Percentiles rank a stretch among this genome's conserved stretches.
Conservation (phyloP, 2,797 vertebrate species). For the Myotis planiceps region DNA sequence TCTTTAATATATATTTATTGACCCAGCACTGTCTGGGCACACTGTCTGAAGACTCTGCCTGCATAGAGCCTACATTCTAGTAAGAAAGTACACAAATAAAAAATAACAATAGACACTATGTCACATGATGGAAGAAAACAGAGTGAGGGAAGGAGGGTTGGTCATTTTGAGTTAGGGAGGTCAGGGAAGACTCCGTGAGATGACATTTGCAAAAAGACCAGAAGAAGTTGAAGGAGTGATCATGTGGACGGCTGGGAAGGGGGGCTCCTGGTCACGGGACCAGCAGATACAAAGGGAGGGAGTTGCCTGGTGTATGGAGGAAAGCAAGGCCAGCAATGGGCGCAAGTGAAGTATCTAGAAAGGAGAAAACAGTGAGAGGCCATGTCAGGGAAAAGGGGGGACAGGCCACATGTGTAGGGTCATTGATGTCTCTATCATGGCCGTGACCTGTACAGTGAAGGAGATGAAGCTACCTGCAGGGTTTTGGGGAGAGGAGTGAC, state of each 20-base stretch:
- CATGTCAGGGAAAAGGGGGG: background rate
- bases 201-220: background rate
- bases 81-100: background rate
- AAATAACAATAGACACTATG: too few species aligned
- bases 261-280: background rate
- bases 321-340: accelerated
- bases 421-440: too few species aligned
- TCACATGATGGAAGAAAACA: background rate
- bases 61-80: too few species aligned
- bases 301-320: accelerated
- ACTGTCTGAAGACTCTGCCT: too few species aligned
- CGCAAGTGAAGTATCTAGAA: background rate
- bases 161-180: background rate
- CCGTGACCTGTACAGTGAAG: background rate
- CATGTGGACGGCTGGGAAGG: background rate
- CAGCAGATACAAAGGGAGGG: background rate
- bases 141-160: background rate
- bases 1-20: background rate
- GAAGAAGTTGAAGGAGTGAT: background rate
- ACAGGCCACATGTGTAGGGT: accelerated
- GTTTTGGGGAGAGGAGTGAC: background rate
- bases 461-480: background rate
- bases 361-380: background rate
- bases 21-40: too few species aligned
- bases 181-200: background rate